These are phyloP conservation scores for Cyprinus carpio DNA, from an alignment of 2,113 vertebrate genomes.

Conservation along the genomic window DNA sequence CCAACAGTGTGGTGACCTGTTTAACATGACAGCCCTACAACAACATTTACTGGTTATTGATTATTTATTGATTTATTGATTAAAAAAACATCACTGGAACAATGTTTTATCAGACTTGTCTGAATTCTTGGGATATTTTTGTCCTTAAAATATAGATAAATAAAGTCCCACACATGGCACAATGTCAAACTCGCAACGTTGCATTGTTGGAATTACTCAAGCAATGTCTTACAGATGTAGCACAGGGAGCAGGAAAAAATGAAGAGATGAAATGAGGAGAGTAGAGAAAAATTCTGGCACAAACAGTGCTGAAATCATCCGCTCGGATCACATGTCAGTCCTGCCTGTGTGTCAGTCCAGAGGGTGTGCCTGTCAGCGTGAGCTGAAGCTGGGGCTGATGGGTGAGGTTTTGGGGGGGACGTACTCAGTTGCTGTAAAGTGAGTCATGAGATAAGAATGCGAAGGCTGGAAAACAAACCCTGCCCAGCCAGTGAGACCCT, in stretches of 20 bases:
- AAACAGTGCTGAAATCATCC: neutral
- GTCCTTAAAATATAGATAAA: neutral
- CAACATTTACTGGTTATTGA: no score
- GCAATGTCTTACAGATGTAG: conserved; percentile 6
- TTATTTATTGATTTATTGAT: no score
- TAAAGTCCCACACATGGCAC: neutral
- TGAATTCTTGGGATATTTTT: neutral
- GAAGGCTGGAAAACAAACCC: conserved; percentile 72
- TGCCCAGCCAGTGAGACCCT: conserved; percentile 19
- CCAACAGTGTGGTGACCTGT: no score
- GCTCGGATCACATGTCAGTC: conserved; percentile 49
- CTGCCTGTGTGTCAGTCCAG: neutral
- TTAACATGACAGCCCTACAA: no score
- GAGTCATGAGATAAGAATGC: conserved; percentile 77
- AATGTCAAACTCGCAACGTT: neutral
- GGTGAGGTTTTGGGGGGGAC: conserved; percentile 35
- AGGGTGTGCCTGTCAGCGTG: conserved; percentile 19
- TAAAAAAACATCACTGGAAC: neutral
- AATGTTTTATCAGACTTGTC: neutral
- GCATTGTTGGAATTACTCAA: conserved; percentile 9
- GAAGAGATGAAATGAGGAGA: neutral
- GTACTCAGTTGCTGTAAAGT: conserved; percentile 70
- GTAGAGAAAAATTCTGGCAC: conserved; percentile 22
- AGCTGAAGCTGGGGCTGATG: conserved; percentile 46
- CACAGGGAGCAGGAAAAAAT: neutral